phyloP scores from a whole-genome alignment of 2,113 vertebrate genomes.

The Trogon surrucura region DNA sequence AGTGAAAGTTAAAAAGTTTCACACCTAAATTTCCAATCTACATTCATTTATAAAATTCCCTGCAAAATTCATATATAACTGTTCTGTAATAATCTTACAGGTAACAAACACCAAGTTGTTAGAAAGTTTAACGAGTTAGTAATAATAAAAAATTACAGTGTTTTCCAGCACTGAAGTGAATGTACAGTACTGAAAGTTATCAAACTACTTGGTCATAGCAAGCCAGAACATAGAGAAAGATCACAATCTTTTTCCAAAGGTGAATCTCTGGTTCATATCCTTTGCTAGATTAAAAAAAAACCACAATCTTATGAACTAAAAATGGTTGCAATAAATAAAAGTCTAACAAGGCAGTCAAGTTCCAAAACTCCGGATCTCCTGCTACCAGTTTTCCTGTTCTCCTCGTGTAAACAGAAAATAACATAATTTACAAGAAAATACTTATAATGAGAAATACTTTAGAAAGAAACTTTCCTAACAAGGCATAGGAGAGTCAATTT shows the following conservation, averaged over 20 bases:
- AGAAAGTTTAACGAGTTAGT: neutral
- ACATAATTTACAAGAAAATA: neutral
- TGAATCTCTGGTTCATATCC: neutral
- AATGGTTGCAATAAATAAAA: neutral
- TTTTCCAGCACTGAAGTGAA: neutral
- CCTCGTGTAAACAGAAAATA: neutral
- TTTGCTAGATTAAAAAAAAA: neutral
- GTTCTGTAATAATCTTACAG: neutral
- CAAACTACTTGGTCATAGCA: neutral
- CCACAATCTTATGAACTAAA: neutral
- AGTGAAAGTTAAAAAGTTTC: neutral
- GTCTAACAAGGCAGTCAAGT: neutral
- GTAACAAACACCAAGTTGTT: neutral
- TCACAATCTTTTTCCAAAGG: neutral
- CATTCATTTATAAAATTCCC: neutral
- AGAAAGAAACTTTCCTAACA: neutral
- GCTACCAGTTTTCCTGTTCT: neutral
- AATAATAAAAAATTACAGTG: neutral
- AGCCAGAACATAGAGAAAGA: neutral
- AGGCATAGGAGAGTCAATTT: neutral
- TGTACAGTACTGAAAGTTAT: neutral
- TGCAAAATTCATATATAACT: neutral
- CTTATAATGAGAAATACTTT: neutral
- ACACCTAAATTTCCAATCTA: neutral
- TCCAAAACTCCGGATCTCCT: neutral